phyloP scores from a whole-genome alignment of 1,140 invertebrate species.

The Solen grandis region DNA sequence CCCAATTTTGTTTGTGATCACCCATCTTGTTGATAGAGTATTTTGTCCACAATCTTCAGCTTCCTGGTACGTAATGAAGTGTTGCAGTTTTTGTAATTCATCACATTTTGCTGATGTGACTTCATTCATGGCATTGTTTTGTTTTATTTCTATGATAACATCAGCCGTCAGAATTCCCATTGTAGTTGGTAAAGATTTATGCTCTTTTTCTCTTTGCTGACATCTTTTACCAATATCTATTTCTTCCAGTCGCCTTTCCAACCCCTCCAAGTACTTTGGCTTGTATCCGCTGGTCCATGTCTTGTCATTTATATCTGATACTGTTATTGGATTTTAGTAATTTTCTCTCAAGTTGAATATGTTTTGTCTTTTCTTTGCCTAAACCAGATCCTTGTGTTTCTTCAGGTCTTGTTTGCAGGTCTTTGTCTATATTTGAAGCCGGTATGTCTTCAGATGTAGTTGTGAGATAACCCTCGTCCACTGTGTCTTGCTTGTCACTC shows the following conservation, averaged over 20 bases:
- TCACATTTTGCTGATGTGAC: background rate
- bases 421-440: background rate
- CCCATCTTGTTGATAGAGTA: conserved; percentile 7
- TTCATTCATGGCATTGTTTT: background rate
- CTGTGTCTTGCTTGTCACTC: background rate
- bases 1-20: conserved; percentile 34
- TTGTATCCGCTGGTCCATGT: conserved; percentile 25
- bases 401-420: background rate
- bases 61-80: background rate
- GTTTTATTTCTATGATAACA: background rate
- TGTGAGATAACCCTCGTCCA: background rate
- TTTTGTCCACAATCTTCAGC: conserved; percentile 8
- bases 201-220: conserved; percentile 39
- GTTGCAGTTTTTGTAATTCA: background rate
- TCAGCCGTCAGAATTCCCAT: background rate
- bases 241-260: conserved; percentile 43
- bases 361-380: too few relatives aligned
- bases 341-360: conserved; percentile 3
- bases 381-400: too few relatives aligned
- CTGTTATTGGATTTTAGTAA: conserved; percentile 30
- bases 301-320: conserved; percentile 32
- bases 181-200: conserved; percentile 25
- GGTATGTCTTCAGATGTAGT: background rate
- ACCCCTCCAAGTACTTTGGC: conserved; percentile 20
- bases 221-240: conserved; percentile 34